Base-by-base conservation (phyloP, 1,140 invertebrate species). In the Lethocerus indicus region DNA sequence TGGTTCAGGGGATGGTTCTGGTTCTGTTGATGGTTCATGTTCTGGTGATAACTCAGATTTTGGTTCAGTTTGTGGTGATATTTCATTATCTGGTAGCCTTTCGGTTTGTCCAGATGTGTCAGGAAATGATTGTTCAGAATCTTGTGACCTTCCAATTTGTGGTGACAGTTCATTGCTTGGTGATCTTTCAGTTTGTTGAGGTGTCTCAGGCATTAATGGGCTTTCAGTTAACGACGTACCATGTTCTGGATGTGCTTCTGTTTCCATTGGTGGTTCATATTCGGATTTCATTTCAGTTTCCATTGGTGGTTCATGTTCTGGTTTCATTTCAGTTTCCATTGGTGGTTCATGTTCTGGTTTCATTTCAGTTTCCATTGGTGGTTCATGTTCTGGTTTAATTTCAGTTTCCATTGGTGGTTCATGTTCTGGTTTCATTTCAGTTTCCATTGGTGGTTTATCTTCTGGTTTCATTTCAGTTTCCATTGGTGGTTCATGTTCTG, bases 61-160 rank as follows among this genome's bases (percentile, higher is more conserved):
- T 40, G 56, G 52, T 54, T 60, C 54, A 25, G 50, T 28, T 14
- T 54, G n/a, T 2, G 58, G 51, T 32, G 54, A 47, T 26, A 60
- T 54, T 60, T 60, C 49, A 44, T 54, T 7, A 29, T 63, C 59
- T 25, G 55, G 54, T 59, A 66, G 61, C 14, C 63, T 64, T 36
- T 41, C 53, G 35, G 58, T 54, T 43, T 56, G 42, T n/a, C 26
- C 26, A 27, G 5, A 25, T 3, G 2, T 18, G n/a, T 23, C 16
- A 25, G 43, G 12, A 26, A 27, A 7, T 26, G 43, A 25, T 45
- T 12, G 18, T 28, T 21, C 43, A 4, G 43, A 45, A 45, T 24
- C 13, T n/a, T 24, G 7, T 20, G 24, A 2, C 14, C 20, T 26
- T 27, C 20, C 18, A 7, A 26, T 27, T 28, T 21, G 12, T 45